Conservation (phyloP, 2,888 invertebrate genomes). For the Lypha dubia region DNA sequence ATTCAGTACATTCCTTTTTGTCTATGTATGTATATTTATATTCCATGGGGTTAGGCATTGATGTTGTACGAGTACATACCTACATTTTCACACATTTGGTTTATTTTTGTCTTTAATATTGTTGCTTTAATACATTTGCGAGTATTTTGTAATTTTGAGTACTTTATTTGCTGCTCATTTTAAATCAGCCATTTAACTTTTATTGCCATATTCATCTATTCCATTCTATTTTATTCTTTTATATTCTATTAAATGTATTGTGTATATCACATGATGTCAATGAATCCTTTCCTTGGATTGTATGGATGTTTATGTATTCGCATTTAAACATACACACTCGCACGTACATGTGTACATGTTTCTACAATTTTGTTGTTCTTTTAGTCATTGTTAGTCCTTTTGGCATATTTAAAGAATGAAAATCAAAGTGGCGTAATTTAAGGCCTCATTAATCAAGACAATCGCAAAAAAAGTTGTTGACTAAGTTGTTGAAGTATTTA, state of each 20-base stretch:
- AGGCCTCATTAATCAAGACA: constrained; percentile 81
- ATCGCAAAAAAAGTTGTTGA: constrained; percentile 69
- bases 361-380: constrained; percentile 51
- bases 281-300: constrained; percentile 52
- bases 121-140: too few species aligned
- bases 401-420: constrained; percentile 78
- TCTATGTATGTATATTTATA: constrained; percentile 2
- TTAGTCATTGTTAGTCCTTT: constrained; percentile 50
- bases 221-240: constrained; percentile 27
- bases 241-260: constrained; percentile 28
- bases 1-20: constrained; percentile 17
- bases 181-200: constrained; percentile 62
- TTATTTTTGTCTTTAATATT: neutral
- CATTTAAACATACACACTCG: neutral
- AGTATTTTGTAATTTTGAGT: neutral
- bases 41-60: constrained; percentile 13
- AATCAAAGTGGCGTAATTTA: constrained; percentile 82
- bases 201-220: constrained; percentile 54
- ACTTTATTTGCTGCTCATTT: constrained; percentile 28
- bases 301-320: neutral
- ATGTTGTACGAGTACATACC: neutral
- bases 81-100: neutral
- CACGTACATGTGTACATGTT: neutral
- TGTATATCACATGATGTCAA: constrained; percentile 62
- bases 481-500: constrained; percentile 62